Evolutionary conservation across 2,888 invertebrate genomes (phyloP).

Genomic region (Stenolophus ochropezus): DNA sequence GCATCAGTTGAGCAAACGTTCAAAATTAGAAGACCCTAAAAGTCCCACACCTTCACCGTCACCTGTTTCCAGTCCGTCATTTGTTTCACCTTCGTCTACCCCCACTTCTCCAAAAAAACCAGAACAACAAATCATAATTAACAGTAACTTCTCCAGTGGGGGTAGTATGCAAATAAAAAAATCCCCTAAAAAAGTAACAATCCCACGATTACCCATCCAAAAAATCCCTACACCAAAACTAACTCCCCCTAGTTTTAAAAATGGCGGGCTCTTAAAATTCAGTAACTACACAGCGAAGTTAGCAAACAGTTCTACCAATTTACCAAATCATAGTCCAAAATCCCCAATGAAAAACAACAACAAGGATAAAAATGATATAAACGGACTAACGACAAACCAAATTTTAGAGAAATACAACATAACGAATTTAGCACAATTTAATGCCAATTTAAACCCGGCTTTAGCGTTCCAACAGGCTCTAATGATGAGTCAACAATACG

Average conservation of each 20-base stretch:
- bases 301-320: constrained; percentile 3
- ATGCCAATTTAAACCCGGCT: constrained; percentile 69
- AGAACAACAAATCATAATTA: constrained; percentile 47
- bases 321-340: background rate
- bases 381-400: constrained; percentile 67
- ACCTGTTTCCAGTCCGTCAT: background rate
- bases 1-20: constrained; percentile 70
- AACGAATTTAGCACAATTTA: constrained; percentile 71
- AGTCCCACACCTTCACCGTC: background rate
- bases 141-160: constrained; percentile 53
- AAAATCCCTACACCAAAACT: constrained; percentile 63
- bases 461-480: constrained; percentile 64
- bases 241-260: constrained; percentile 24
- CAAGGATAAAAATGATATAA: constrained; percentile 12
- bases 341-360: constrained; percentile 7
- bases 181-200: constrained; percentile 46
- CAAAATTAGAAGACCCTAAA: constrained; percentile 66
- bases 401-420: constrained; percentile 72
- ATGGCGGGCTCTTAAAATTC: constrained; percentile 39
- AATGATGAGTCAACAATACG: constrained; percentile 71
- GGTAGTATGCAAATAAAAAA: constrained; percentile 51
- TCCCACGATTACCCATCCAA: constrained; percentile 37
- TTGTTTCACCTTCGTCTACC: background rate
- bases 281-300: constrained; percentile 46
- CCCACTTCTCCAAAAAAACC: too few relatives aligned